Evolutionary conservation across 2,113 vertebrate genomes (phyloP).

Genomic region (Aspidoscelis tigris): DNA sequence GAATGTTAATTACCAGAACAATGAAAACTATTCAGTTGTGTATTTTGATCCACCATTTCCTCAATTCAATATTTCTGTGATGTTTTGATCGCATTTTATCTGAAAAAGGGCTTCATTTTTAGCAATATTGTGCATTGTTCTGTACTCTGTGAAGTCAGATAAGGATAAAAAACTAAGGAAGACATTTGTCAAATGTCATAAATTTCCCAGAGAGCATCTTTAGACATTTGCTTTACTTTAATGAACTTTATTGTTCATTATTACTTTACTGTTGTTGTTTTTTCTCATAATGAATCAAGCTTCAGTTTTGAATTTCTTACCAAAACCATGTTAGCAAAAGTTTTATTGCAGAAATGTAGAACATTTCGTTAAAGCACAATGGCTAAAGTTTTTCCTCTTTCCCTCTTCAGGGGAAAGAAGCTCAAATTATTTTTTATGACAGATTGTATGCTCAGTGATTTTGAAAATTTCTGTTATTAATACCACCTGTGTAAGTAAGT

Average conservation of each 20-base stretch:
- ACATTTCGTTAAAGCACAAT: background rate
- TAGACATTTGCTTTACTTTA: background rate
- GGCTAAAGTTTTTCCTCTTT: background rate
- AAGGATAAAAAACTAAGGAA: background rate
- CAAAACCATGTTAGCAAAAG: constrained; percentile 16
- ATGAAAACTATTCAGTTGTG: background rate
- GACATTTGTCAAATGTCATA: background rate
- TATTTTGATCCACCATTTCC: background rate
- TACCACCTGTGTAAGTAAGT: background rate
- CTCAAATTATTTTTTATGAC: background rate
- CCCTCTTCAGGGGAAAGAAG: background rate
- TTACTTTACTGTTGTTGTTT: no score
- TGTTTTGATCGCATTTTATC: background rate
- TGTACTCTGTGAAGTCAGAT: background rate
- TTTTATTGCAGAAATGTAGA: background rate
- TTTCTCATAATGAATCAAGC: background rate
- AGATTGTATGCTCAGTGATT: background rate
- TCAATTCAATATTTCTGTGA: background rate
- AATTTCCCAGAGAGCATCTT: background rate
- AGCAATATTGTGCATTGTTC: background rate
- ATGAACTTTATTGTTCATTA: background rate
- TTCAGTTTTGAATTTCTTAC: background rate
- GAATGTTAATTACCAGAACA: background rate
- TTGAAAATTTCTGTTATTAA: background rate
- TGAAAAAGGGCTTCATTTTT: background rate